Evolutionary conservation across 2,888 invertebrate species (phyloP).

Genomic region (Gortyna flavago): DNA sequence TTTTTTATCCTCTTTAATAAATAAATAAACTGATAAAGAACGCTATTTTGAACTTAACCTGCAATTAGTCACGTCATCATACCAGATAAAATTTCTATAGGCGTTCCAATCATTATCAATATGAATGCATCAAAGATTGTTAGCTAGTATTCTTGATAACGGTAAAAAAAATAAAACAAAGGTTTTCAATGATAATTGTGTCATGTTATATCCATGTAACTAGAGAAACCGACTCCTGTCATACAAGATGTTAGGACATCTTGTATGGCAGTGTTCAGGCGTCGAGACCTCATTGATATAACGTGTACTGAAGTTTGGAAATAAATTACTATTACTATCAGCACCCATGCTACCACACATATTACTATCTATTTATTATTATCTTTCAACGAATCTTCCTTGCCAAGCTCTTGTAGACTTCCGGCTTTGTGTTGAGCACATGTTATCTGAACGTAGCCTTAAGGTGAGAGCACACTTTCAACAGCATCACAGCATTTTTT

Average conservation of each 20-base stretch:
- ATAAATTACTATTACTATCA: neutral
- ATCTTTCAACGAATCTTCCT: neutral
- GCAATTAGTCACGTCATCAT: neutral
- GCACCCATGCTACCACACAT: neutral
- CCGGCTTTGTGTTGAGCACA: slow-evolving; percentile 7
- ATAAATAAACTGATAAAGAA: too few species aligned
- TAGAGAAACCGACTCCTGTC: too few species aligned
- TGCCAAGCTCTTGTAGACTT: neutral
- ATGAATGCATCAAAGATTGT: neutral
- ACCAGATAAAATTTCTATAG: neutral
- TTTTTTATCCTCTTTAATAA: too few species aligned
- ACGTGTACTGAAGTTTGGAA: neutral
- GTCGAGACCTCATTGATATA: too few species aligned
- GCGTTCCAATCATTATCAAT: neutral
- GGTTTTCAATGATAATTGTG: too few species aligned
- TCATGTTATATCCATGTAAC: too few species aligned
- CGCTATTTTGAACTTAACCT: neutral
- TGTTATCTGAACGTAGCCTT: slow-evolving; percentile 29
- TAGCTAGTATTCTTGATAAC: too few species aligned
- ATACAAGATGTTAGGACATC: too few species aligned
- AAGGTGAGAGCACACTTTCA: slow-evolving; percentile 11
- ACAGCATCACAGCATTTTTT: slow-evolving; percentile 4
- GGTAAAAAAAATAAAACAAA: neutral
- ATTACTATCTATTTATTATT: neutral
- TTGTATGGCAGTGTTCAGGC: too few species aligned